Conservation (phyloP, 2,888 invertebrate species). For the Drosophila ezoana region DNA sequence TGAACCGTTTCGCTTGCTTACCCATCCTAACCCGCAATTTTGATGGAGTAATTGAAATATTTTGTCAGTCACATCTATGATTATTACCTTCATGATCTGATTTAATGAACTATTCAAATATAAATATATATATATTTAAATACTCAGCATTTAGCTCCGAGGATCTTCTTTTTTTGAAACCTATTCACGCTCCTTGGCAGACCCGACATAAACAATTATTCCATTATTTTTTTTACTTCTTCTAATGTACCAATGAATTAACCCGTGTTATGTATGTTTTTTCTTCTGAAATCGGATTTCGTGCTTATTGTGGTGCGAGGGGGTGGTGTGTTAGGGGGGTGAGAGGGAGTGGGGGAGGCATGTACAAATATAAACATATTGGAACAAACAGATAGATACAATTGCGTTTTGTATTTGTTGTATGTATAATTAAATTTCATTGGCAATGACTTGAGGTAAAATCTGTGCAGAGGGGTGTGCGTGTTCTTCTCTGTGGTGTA, state of each 20-base stretch:
- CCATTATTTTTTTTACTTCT: conserved; percentile 8
- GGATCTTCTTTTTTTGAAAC: neutral
- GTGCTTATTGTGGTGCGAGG: conserved; percentile 28
- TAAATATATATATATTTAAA: no score
- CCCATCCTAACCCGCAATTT: no score
- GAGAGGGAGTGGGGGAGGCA: neutral
- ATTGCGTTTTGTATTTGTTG: conserved; percentile 61
- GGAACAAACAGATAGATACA: conserved; percentile 58
- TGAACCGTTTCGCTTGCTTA: no score
- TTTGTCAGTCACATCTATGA: no score
- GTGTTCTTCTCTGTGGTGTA: neutral
- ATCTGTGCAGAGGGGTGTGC: conserved; percentile 24
- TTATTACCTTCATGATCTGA: no score
- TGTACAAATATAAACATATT: conserved; percentile 64
- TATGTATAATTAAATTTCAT: conserved; percentile 68
- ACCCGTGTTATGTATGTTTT: conserved; percentile 55
- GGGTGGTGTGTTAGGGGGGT: neutral
- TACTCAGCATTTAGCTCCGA: no score
- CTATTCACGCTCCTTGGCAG: neutral
- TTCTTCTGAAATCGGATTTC: conserved; percentile 49
- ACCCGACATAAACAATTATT: conserved; percentile 35
- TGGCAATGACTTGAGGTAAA: conserved; percentile 65
- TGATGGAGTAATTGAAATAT: neutral
- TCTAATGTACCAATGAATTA: conserved; percentile 47
- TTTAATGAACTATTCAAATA: no score